Evolutionary conservation across 2,113 vertebrate species (phyloP).

Genomic region (Vireo altiloquus): DNA sequence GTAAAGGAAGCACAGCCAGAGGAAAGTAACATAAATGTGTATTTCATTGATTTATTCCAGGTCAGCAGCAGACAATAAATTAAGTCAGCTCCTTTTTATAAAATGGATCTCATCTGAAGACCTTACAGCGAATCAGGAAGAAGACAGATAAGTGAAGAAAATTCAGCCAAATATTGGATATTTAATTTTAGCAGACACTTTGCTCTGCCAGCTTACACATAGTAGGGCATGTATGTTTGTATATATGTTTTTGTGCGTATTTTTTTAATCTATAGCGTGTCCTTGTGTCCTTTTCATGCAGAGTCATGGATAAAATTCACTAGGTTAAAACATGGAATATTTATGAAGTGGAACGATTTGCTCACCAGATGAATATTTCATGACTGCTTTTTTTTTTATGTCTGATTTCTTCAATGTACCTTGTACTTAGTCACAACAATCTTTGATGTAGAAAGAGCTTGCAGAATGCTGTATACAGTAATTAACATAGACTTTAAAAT

Average conservation of each 20-base stretch:
- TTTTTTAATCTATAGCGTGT: background rate
- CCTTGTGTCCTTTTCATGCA: background rate
- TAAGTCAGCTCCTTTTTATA: background rate
- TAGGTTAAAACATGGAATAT: slow-evolving; percentile 22
- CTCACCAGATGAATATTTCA: slow-evolving; percentile 49
- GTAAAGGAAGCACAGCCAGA: background rate
- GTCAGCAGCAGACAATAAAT: background rate
- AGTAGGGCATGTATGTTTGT: background rate
- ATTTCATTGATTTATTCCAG: slow-evolving; percentile 35
- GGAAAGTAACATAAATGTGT: background rate
- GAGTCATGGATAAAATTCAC: slow-evolving; percentile 21
- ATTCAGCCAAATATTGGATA: background rate
- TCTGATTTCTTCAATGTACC: background rate
- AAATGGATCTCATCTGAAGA: background rate
- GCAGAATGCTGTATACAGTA: background rate
- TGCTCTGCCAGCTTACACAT: background rate
- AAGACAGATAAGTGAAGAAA: background rate
- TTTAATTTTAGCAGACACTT: background rate
- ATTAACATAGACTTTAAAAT: slow-evolving; percentile 26
- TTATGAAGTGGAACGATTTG: slow-evolving; percentile 11
- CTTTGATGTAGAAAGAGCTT: slow-evolving; percentile 20
- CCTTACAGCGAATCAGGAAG: background rate
- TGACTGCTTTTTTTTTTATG: background rate
- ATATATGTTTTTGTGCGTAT: accelerated
- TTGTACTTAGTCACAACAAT: background rate